A percentile compares a stretch with the other conserved stretches of the same genome.
These are phyloP conservation scores for Boloria euphrosyne DNA, from an alignment of 2,888 invertebrate species.

Conservation along the genomic window DNA sequence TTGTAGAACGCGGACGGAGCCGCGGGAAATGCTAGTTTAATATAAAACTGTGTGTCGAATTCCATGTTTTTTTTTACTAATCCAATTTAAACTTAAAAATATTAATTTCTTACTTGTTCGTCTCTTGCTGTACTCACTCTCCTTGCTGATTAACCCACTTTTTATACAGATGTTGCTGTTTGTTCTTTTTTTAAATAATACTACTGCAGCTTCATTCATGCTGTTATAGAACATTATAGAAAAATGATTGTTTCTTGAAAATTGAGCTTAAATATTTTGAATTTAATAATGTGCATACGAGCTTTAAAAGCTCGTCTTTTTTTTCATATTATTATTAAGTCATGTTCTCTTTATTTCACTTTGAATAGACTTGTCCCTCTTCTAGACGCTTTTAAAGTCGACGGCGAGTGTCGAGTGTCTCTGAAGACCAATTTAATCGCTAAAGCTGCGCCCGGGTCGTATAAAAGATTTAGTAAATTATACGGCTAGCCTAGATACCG, in stretches of 20 bases:
- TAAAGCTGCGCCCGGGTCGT: constrained; percentile 21
- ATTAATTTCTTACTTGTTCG: too few species aligned
- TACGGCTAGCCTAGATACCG: constrained; percentile 25
- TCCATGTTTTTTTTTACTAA: too few species aligned
- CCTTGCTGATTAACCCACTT: too few species aligned
- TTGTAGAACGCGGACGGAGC: too few species aligned
- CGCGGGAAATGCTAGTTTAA: too few species aligned
- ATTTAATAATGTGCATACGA: neutral
- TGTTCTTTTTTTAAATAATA: too few species aligned
- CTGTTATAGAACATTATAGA: neutral
- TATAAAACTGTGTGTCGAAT: too few species aligned
- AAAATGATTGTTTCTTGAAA: too few species aligned
- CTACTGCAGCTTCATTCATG: neutral
- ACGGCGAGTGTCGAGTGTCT: constrained; percentile 31
- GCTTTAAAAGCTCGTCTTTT: neutral
- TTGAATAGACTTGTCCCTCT: constrained; percentile 19
- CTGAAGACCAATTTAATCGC: constrained; percentile 34
- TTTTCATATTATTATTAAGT: constrained; percentile 4
- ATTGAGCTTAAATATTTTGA: too few species aligned
- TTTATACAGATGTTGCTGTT: too few species aligned
- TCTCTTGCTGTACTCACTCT: too few species aligned
- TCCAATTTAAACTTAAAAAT: too few species aligned
- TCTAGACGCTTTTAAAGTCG: constrained; percentile 21
- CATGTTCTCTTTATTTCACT: constrained; percentile 3
- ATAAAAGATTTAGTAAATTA: constrained; percentile 31